These are phyloP conservation scores for Pseudochirops cupreus DNA, from an alignment of 2,797 vertebrate genomes.

Conservation along the genomic window DNA sequence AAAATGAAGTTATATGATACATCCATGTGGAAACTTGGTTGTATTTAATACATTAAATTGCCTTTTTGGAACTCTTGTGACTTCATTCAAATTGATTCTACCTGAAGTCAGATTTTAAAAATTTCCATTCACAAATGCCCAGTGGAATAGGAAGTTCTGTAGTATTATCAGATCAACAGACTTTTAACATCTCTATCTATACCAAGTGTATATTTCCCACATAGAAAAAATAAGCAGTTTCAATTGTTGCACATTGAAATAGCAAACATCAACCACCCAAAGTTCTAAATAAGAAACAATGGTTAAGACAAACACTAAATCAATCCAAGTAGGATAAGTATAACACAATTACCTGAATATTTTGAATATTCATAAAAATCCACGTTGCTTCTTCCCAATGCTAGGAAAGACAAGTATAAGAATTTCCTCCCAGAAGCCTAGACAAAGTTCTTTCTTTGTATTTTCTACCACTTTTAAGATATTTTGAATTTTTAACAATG, in stretches of 20 bases:
- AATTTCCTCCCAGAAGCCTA: slow-evolving; percentile 78
- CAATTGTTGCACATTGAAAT: slow-evolving; percentile 65
- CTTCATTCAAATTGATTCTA: slow-evolving; percentile 65
- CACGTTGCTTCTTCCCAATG: slow-evolving; percentile 72
- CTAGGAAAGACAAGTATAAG: slow-evolving; percentile 71
- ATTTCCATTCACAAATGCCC: slow-evolving; percentile 55
- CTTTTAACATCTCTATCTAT: slow-evolving; percentile 28
- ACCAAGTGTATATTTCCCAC: slow-evolving; percentile 56
- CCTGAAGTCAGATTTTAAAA: slow-evolving; percentile 58
- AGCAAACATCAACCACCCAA: slow-evolving; percentile 72
- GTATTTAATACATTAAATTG: slow-evolving; percentile 58
- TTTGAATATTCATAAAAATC: slow-evolving; percentile 69
- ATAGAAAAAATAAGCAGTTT: slow-evolving; percentile 64
- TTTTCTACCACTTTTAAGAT: slow-evolving; percentile 70
- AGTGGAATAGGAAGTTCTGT: slow-evolving; percentile 62
- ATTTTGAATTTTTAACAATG: slow-evolving; percentile 57
- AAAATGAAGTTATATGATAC: slow-evolving; percentile 54
- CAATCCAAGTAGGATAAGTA: slow-evolving; percentile 57
- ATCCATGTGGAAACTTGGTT: slow-evolving; percentile 57
- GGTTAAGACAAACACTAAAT: slow-evolving; percentile 74
- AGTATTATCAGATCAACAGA: slow-evolving; percentile 41
- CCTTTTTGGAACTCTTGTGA: slow-evolving; percentile 68
- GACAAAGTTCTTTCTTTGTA: slow-evolving; percentile 60
- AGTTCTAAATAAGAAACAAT: slow-evolving; percentile 75
- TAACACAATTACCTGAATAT: slow-evolving; percentile 67